phyloP scores from a whole-genome alignment of 1,140 invertebrate genomes.

The Drosophila lowei region DNA sequence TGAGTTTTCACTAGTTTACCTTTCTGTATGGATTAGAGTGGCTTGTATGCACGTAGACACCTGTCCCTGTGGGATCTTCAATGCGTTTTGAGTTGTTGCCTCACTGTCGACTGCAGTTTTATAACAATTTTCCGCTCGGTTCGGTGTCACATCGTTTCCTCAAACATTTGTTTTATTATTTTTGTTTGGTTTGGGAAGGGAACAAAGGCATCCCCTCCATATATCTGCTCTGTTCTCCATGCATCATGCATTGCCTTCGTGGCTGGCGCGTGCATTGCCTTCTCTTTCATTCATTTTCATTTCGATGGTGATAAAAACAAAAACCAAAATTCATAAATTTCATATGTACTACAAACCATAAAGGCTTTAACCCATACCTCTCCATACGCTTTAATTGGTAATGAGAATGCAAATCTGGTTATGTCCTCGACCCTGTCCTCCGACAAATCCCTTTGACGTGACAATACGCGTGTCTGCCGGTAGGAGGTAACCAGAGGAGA shows the following conservation, averaged over 20 bases:
- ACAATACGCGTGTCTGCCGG: constrained; percentile 41
- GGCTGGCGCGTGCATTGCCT: constrained; percentile 59
- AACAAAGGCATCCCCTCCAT: constrained; percentile 53
- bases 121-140: constrained; percentile 20
- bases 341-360: not conserved
- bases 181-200: constrained; percentile 30
- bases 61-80: constrained; percentile 31
- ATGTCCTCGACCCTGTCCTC: constrained; percentile 23
- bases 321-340: constrained; percentile 38
- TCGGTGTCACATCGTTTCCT: constrained; percentile 4
- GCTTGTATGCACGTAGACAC: constrained; percentile 9
- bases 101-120: constrained; percentile 39
- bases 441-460: constrained; percentile 51
- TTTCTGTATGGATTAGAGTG: constrained; percentile 1
- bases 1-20: constrained; percentile 17
- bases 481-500: constrained; percentile 14
- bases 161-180: constrained; percentile 23
- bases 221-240: constrained; percentile 9
- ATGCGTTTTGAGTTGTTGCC: constrained; percentile 31
- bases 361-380: too few relatives aligned
- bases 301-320: constrained; percentile 35
- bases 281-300: constrained; percentile 28
- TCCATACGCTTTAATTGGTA: constrained; percentile 28
- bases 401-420: constrained; percentile 39
- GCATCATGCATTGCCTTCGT: constrained; percentile 66